Percentiles rank a stretch among this genome's conserved stretches.
Conservation (phyloP, 2,113 vertebrate genomes). For the Colius striatus region DNA sequence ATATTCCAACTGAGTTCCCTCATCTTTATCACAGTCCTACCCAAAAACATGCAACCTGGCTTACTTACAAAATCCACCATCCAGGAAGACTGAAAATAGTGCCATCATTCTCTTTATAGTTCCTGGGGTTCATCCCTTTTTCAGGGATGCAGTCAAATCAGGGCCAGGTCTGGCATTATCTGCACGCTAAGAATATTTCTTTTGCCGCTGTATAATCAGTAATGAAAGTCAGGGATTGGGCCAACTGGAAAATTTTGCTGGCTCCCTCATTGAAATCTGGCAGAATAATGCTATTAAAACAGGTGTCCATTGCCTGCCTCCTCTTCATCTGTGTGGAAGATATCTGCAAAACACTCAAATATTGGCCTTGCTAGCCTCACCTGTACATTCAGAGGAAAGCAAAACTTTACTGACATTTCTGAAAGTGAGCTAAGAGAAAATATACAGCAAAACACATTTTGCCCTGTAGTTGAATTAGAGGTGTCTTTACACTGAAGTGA, state of each 20-base stretch:
- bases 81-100: neutral
- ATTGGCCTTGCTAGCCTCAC: neutral
- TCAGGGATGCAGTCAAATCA: neutral
- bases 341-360: neutral
- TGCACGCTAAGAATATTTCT: neutral
- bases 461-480: neutral
- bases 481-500: neutral
- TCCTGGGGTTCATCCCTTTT: neutral
- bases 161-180: neutral
- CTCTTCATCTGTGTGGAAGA: neutral
- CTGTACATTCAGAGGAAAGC: neutral
- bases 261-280: neutral
- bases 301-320: neutral
- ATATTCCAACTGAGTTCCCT: neutral
- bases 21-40: neutral
- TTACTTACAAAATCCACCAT: neutral
- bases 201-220: neutral
- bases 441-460: neutral
- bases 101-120: neutral
- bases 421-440: neutral
- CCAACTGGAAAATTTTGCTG: slow-evolving; percentile 10
- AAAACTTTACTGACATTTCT: neutral
- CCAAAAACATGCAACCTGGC: neutral
- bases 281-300: neutral
- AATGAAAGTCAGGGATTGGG: neutral